phyloP scores from a whole-genome alignment of 2,797 vertebrate genomes.

The Cynodonichthys magdalenae region DNA sequence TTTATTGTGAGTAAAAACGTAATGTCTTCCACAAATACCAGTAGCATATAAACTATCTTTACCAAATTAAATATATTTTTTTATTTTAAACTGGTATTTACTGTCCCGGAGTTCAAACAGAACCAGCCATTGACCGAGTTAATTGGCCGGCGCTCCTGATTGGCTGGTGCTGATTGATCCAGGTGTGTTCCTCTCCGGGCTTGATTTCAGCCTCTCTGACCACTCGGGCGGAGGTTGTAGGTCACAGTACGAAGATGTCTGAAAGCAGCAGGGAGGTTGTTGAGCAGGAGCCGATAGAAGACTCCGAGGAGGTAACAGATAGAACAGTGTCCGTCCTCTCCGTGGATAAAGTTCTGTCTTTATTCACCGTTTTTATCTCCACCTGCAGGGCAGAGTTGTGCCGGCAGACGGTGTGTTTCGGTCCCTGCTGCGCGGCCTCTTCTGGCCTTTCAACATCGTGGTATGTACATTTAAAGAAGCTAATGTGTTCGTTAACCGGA shows the following conservation, averaged over 20 bases:
- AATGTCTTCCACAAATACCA: too few species aligned
- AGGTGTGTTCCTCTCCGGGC: constrained; percentile 16
- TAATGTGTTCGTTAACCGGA: fast-evolving
- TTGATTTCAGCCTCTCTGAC: constrained; percentile 31
- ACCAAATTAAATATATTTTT: too few species aligned
- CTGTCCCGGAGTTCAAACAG: too few species aligned
- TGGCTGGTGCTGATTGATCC: constrained; percentile 46
- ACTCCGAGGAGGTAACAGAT: constrained; percentile 48
- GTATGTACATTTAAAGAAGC: constrained; percentile 53
- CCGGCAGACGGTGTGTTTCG: constrained; percentile 54
- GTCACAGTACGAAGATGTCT: constrained; percentile 61
- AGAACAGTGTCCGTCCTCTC: not conserved
- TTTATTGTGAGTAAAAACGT: too few species aligned
- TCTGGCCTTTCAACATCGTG: constrained; percentile 78
- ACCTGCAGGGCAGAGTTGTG: constrained; percentile 55
- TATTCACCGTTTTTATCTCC: not conserved
- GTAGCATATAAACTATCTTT: too few species aligned
- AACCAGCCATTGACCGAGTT: not conserved
- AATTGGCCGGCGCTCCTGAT: constrained; percentile 59
- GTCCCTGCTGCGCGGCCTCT: constrained; percentile 64
- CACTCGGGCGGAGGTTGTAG: constrained; percentile 3
- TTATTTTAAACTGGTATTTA: too few species aligned
- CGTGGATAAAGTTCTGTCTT: not conserved
- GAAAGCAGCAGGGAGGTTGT: constrained; percentile 19
- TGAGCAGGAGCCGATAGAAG: constrained; percentile 33